Conservation (phyloP, 2,113 vertebrate genomes). For the Pelvicachromis taeniatus region DNA sequence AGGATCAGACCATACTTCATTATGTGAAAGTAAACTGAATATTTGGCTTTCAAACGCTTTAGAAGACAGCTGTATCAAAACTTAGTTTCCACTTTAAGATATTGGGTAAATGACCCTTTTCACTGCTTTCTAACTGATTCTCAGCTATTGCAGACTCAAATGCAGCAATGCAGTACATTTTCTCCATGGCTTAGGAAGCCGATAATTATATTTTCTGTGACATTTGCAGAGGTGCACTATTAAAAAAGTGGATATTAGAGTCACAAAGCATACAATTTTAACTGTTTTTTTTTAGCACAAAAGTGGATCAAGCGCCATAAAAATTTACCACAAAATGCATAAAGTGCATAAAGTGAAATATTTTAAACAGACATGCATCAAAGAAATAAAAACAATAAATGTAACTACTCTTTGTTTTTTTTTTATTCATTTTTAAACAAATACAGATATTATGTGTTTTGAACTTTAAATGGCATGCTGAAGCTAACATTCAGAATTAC, state of each 20-base stretch:
- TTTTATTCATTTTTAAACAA: neutral
- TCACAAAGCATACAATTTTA: neutral
- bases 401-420: neutral
- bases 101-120: neutral
- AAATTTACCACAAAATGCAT: neutral
- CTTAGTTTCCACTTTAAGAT: neutral
- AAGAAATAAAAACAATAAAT: fast-evolving
- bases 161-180: neutral
- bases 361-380: neutral
- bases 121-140: neutral
- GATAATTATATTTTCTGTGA: neutral
- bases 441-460: neutral
- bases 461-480: neutral
- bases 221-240: neutral
- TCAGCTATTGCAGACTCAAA: neutral
- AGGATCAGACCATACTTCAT: neutral
- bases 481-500: neutral
- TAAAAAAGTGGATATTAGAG: neutral
- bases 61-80: neutral
- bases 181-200: neutral
- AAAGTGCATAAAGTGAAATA: neutral
- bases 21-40: neutral
- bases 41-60: neutral
- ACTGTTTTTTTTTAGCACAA: fast-evolving
- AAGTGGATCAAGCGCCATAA: neutral